These are phyloP conservation scores for Carcharodon carcharias DNA, from an alignment of 2,797 vertebrate species.

Conservation along the genomic window DNA sequence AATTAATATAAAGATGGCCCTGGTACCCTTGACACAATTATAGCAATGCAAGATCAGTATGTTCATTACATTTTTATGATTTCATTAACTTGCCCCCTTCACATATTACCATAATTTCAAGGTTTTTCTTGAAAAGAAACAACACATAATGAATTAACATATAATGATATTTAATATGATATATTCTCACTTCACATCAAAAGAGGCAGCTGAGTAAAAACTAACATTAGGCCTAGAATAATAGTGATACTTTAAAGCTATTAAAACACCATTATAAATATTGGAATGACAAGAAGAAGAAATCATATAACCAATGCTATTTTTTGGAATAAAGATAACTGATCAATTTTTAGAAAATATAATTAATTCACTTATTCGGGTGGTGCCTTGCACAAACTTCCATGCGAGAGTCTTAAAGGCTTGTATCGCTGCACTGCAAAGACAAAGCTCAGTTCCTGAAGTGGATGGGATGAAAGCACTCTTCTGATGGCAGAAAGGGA, in stretches of 20 bases:
- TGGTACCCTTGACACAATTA: constrained; percentile 25
- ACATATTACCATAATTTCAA: constrained; percentile 36
- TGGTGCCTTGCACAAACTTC: background rate
- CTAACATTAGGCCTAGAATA: constrained; percentile 24
- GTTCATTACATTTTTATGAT: constrained; percentile 35
- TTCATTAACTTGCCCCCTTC: constrained; percentile 31
- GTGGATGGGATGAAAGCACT: background rate
- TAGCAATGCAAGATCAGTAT: constrained; percentile 25
- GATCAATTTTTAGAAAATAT: background rate
- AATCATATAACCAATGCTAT: constrained; percentile 2
- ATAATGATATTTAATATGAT: constrained; percentile 33
- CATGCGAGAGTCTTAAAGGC: background rate
- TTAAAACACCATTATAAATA: constrained; percentile 33
- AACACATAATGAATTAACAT: constrained; percentile 37
- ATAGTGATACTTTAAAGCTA: constrained; percentile 10
- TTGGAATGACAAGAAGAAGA: constrained; percentile 6
- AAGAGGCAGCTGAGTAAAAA: constrained; percentile 28
- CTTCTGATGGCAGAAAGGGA: background rate
- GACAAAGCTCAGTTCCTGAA: background rate
- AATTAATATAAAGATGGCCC: constrained; percentile 24
- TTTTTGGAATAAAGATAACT: constrained; percentile 8
- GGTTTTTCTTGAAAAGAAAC: constrained; percentile 35
- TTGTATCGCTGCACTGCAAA: background rate
- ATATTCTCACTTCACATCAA: constrained; percentile 29
- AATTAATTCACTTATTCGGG: background rate